These are phyloP conservation scores for Malacoraja senta DNA, from an alignment of 2,797 vertebrate species.

Conservation along the genomic window DNA sequence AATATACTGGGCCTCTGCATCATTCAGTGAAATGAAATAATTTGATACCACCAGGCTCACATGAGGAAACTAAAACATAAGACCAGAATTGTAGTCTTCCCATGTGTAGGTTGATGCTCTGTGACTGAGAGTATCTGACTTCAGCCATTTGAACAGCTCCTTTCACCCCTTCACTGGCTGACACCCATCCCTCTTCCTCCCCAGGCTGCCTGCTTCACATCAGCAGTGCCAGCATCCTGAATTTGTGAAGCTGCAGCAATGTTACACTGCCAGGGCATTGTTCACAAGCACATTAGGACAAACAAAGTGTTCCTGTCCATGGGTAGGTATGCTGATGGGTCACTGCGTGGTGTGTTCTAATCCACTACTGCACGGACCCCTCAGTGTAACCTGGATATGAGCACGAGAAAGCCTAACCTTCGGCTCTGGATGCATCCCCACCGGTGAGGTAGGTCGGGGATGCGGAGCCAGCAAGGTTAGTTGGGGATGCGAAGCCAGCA, in stretches of 20 bases:
- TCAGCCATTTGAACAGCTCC: neutral
- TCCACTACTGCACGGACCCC: neutral
- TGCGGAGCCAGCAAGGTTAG: too few relatives aligned
- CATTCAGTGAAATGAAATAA: neutral
- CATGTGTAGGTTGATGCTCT: neutral
- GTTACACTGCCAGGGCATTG: too few relatives aligned
- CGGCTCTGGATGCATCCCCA: too few relatives aligned
- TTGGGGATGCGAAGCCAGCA: too few relatives aligned
- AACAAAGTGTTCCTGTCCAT: too few relatives aligned
- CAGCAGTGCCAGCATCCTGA: neutral
- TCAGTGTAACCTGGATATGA: neutral
- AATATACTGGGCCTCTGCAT: neutral
- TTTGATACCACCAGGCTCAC: neutral
- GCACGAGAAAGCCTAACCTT: too few relatives aligned
- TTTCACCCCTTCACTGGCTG: neutral
- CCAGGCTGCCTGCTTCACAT: neutral
- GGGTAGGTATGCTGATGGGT: too few relatives aligned
- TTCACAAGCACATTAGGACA: too few relatives aligned
- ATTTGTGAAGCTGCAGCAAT: neutral
- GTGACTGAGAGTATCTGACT: neutral
- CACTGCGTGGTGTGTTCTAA: neutral
- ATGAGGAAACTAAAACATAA: neutral
- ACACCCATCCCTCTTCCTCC: neutral
- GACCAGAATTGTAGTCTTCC: neutral
- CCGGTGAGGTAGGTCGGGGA: too few relatives aligned